Base-by-base conservation (phyloP, 92 coral and sea anemone genomes). In the Chrysogorgia sp. region DNA sequence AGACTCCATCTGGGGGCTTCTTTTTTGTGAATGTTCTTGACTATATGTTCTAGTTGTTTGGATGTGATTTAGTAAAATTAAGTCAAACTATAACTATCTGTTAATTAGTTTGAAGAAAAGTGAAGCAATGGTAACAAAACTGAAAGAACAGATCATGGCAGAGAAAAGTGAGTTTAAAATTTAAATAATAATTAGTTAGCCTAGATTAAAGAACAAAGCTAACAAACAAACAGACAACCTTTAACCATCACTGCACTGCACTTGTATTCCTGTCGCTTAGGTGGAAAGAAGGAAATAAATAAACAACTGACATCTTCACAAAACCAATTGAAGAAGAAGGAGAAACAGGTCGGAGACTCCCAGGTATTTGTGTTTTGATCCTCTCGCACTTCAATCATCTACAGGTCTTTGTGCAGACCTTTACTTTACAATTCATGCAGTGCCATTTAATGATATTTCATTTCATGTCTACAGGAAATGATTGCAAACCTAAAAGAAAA, bases 31-130 rank as follows among this genome's bases (percentile, higher is more conserved):
- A n/a, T n/a, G n/a, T n/a, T n/a, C n/a, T n/a, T n/a, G n/a, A n/a
- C n/a, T n/a, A n/a, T n/a, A n/a, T n/a, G n/a, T n/a, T n/a, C n/a
- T n/a, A n/a, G n/a, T n/a, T n/a, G n/a, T n/a, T 12, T 15, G 34
- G 19, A 7, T 29, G 20, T 0, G n/a, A 26, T 20, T 22, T 9
- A 31, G 7, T 19, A 20, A 34, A 23, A 5, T 17, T 71, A 19
- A 30, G 13, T 57, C 35, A 37, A 4, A 4, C 5, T 37, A 5
- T 4, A 37, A 37, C 20, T 7, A 12, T 32, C 40, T 19, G 5
- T 41, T 56, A 49, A 57, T 50, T 82, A 90, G 93, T 26, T 30
- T 83, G 29, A 82, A 76, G 86, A 87, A 81, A 43, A 87, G 70
- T 35, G 77, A 81, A 45, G 52, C 71, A n/a, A 45, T 56, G 0